Conservation (phyloP, 2,888 invertebrate species). For the Latrodectus elegans region DNA sequence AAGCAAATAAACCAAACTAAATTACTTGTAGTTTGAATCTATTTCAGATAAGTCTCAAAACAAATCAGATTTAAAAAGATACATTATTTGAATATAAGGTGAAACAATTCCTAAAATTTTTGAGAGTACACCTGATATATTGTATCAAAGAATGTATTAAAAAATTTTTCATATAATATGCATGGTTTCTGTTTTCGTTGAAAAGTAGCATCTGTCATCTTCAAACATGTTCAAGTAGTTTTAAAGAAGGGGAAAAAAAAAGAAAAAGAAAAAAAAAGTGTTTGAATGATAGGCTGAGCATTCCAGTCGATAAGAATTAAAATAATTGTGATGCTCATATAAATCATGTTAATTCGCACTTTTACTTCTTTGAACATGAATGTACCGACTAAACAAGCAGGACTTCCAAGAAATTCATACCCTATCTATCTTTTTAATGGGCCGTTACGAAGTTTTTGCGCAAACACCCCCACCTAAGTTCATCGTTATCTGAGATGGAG, state of each 20-base stretch:
- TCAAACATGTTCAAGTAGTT: not conserved
- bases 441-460: not conserved
- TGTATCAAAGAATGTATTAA: too few relatives aligned
- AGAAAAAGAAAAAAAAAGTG: not conserved
- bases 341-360: slow-evolving; percentile 5
- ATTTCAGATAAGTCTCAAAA: too few relatives aligned
- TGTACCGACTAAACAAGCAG: not conserved
- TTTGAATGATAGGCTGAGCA: not conserved
- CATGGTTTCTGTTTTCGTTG: too few relatives aligned
- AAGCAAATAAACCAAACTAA: too few relatives aligned
- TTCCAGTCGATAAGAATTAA: not conserved
- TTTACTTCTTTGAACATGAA: not conserved
- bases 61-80: too few relatives aligned
- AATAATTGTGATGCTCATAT: not conserved
- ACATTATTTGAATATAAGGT: too few relatives aligned
- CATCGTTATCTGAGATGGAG: not conserved
- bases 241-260: not conserved
- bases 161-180: too few relatives aligned
- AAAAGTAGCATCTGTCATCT: too few relatives aligned
- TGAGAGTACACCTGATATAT: too few relatives aligned
- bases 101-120: too few relatives aligned
- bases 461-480: not conserved
- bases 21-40: too few relatives aligned
- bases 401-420: not conserved
- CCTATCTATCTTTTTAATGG: slow-evolving; percentile 2